Base-by-base conservation (phyloP, 2,797 vertebrate genomes). In the Coregonus suidteri region DNA sequence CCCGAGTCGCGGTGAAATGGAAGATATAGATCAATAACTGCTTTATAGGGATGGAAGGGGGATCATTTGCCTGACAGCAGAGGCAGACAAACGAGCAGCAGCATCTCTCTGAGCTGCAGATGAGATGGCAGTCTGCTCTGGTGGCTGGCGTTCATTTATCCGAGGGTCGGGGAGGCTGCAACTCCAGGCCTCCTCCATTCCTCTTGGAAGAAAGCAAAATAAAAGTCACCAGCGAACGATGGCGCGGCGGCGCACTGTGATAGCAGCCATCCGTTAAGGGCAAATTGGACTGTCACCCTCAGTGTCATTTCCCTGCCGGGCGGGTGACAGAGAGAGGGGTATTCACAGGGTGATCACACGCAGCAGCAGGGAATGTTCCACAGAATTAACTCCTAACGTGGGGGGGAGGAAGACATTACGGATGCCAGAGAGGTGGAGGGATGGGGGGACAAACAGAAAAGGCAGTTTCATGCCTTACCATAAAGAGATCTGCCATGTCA, bases 281-380 rank as follows among this genome's bases (percentile, higher is more conserved):
- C 92, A 98, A 98, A 99, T 98, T 97, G 97, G 98, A 96, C 96
- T 98, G 98, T 99, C 98, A 98, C 91, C 82, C 93, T 88, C 93
- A 59, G 90, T 94, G 96, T 97, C 95, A 94, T 95, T 96, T 94
- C 95, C 96, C 95, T 47, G 95, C 93, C 85, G 86, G 92, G 93
- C 93, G 94, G 94, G 96, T 94, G 95, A 96, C 94, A 93, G 94
- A 95, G 87, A 90, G 84, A 80, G 78, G 84, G 86, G 88, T 91
- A 96, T 96, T 97, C 95, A 94, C 94, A 89, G 84, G 90, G 94
- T 95, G 95, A 96, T 94, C 92, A 91, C 3, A 88, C 88, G 92
- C 90, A 81, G 91, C 77, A 62, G 31, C 34, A 41, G 67, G 82
- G 93, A 94, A 86, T 93, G 95, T 94, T 94, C 91, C 75, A 85